A percentile compares a stretch with the other conserved stretches of the same genome.
Conservation (phyloP, 2,113 vertebrate genomes). For the Penelope pileata region DNA sequence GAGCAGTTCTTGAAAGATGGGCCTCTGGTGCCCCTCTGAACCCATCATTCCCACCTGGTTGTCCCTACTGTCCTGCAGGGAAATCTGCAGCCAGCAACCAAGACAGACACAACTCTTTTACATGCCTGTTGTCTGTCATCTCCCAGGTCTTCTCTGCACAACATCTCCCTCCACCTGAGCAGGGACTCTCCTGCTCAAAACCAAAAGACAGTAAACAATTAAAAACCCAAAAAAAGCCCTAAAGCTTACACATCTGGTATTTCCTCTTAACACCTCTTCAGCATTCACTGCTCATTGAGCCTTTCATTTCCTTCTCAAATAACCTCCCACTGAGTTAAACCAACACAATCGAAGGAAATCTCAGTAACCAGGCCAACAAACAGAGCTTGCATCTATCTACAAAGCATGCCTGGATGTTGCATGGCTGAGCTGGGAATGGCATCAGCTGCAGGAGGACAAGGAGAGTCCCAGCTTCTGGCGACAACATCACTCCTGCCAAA, state of each 20-base stretch:
- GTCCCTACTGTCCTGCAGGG: too few species aligned
- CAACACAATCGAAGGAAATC: slow-evolving; percentile 40
- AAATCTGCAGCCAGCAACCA: neutral
- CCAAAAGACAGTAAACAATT: neutral
- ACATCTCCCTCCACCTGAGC: neutral
- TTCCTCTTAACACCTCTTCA: slow-evolving; percentile 49
- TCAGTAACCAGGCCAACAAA: neutral
- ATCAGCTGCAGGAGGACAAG: neutral
- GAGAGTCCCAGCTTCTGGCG: neutral
- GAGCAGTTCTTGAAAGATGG: too few species aligned
- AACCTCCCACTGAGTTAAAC: slow-evolving; percentile 59
- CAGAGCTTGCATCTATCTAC: neutral
- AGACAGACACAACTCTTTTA: neutral
- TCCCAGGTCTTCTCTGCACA: neutral
- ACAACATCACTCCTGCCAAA: neutral
- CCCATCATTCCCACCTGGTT: too few species aligned
- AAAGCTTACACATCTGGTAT: neutral
- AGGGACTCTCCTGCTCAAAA: neutral
- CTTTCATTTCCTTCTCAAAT: slow-evolving; percentile 54
- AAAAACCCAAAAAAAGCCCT: neutral
- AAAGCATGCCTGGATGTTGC: neutral
- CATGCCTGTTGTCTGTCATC: neutral
- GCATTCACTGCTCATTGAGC: neutral
- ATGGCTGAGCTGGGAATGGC: neutral
- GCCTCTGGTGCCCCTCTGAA: too few species aligned